A percentile compares a stretch with the other conserved stretches of the same genome.
Conservation (phyloP, 2,113 vertebrate genomes). For the Lanius ludovicianus region DNA sequence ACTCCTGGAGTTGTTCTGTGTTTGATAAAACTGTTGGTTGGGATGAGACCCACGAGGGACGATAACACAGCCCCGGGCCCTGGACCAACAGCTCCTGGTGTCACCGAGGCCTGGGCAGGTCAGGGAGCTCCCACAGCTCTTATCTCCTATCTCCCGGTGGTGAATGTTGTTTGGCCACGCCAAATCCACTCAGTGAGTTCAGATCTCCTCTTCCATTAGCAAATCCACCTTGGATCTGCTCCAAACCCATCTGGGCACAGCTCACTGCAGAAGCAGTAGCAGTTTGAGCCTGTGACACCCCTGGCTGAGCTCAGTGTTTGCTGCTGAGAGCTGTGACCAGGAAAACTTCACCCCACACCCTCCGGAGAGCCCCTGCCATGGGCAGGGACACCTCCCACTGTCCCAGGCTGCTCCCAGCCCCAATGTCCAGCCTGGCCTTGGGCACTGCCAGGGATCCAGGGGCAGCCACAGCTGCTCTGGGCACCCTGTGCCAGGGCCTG, state of each 20-base stretch:
- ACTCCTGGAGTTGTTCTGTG: background rate
- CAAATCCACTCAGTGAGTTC: background rate
- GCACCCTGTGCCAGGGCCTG: background rate
- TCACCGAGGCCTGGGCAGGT: background rate
- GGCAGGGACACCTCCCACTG: background rate
- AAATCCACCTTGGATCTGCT: background rate
- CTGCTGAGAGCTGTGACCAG: background rate
- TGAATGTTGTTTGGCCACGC: background rate
- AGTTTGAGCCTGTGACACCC: background rate
- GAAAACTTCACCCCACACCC: background rate
- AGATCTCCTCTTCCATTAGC: background rate
- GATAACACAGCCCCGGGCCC: background rate
- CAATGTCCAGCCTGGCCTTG: rapidly evolving
- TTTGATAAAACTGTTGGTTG: background rate
- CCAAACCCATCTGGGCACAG: background rate
- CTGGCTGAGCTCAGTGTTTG: background rate
- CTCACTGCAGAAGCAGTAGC: background rate
- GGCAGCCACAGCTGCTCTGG: background rate
- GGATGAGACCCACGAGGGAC: rapidly evolving
- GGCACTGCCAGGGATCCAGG: background rate
- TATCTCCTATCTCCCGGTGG: background rate
- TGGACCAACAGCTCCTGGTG: background rate
- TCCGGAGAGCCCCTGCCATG: background rate
- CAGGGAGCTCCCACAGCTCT: background rate
- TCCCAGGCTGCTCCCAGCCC: background rate